Conservation (phyloP, 2,797 vertebrate genomes). For the Cyprinella venusta region DNA sequence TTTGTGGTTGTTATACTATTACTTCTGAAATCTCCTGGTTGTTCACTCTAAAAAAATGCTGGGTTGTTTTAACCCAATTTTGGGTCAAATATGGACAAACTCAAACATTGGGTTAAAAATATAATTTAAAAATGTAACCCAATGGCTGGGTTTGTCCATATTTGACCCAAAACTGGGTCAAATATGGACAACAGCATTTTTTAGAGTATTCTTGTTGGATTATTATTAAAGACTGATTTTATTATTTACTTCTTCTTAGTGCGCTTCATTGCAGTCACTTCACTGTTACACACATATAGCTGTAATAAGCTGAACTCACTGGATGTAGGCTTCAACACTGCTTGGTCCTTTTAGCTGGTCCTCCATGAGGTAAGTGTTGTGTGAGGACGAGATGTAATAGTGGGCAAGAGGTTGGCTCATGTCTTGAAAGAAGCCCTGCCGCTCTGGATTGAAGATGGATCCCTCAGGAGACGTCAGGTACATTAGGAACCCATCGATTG, state of each 20-base stretch:
- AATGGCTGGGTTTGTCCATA: too few relatives aligned
- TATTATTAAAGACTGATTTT: neutral
- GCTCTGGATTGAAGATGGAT: slow-evolving; percentile 84
- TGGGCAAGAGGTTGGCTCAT: slow-evolving; percentile 91
- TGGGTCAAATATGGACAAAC: too few relatives aligned
- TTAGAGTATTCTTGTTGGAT: neutral
- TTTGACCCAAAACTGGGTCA: too few relatives aligned
- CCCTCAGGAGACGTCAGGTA: slow-evolving; percentile 91
- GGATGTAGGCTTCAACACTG: slow-evolving; percentile 94
- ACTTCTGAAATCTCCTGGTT: neutral
- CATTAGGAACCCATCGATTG: slow-evolving; percentile 89
- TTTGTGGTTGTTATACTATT: neutral
- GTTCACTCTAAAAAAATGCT: too few relatives aligned
- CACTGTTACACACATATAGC: neutral
- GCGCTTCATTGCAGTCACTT: neutral
- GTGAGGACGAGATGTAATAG: slow-evolving; percentile 97
- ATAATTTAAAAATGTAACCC: too few relatives aligned
- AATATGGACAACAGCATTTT: too few relatives aligned
- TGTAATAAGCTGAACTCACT: slow-evolving; percentile 72
- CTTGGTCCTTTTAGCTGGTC: slow-evolving; percentile 94
- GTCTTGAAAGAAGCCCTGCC: slow-evolving; percentile 82
- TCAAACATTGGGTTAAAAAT: too few relatives aligned
- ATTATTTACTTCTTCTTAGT: neutral
- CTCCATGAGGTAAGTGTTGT: slow-evolving; percentile 96
- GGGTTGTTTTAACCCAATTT: too few relatives aligned